A percentile compares a stretch with the other conserved stretches of the same genome.
Evolutionary conservation across 2,113 vertebrate species (phyloP).

Genomic region (Cricetomys ansorgei): DNA sequence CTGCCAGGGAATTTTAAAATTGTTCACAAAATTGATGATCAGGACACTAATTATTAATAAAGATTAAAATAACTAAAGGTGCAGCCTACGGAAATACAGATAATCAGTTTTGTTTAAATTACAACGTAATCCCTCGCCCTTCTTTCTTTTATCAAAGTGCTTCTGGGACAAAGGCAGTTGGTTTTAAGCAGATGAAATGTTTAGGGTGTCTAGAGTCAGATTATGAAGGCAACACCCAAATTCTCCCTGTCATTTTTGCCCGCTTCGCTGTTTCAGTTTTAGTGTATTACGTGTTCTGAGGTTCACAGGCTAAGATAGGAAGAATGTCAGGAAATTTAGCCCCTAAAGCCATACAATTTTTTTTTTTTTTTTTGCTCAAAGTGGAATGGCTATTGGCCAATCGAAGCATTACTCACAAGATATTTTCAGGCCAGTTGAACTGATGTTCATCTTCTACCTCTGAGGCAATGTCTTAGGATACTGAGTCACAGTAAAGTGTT

Average conservation of each 20-base stretch:
- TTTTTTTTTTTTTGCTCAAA: slow-evolving; percentile 31
- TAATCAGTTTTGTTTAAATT: slow-evolving; percentile 53
- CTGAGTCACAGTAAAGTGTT: slow-evolving; percentile 72
- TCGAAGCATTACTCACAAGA: slow-evolving; percentile 69
- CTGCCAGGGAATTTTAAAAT: slow-evolving; percentile 68
- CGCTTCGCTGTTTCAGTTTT: background rate
- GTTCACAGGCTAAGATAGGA: slow-evolving; percentile 8
- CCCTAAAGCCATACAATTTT: background rate
- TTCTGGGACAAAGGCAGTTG: background rate
- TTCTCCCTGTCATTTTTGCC: background rate
- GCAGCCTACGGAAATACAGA: slow-evolving; percentile 1
- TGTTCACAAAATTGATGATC: slow-evolving; percentile 57
- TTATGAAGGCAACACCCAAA: background rate
- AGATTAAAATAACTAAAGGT: slow-evolving; percentile 36
- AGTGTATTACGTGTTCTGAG: background rate
- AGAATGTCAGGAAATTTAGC: slow-evolving; percentile 16
- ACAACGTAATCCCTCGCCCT: slow-evolving; percentile 22
- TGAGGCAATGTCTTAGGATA: slow-evolving; percentile 77
- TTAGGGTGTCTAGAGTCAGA: slow-evolving; percentile 13
- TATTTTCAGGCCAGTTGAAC: slow-evolving; percentile 70
- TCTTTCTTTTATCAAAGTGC: background rate
- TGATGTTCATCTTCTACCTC: slow-evolving; percentile 67
- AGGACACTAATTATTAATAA: slow-evolving; percentile 58
- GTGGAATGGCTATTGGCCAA: slow-evolving; percentile 41
- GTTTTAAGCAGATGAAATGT: background rate